phyloP scores from a whole-genome alignment of 2,797 vertebrate genomes.

The Euthynnus affinis region DNA sequence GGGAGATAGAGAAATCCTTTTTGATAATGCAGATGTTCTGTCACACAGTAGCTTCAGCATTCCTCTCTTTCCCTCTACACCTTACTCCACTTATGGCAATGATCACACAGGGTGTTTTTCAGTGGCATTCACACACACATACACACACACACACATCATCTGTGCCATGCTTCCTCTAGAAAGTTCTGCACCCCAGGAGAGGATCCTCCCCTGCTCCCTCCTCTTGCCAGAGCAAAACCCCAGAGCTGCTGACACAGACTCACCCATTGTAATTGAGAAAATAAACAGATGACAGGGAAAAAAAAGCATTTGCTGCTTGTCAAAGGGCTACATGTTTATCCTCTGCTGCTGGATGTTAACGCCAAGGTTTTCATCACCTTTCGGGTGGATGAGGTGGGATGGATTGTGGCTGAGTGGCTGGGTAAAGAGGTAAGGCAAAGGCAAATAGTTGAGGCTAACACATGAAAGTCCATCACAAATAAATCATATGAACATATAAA shows the following conservation, averaged over 20 bases:
- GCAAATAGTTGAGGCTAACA: constrained; percentile 19
- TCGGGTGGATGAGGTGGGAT: constrained; percentile 18
- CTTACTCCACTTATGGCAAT: neutral
- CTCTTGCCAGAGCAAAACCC: constrained; percentile 40
- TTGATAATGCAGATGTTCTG: constrained; percentile 12
- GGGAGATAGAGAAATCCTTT: neutral
- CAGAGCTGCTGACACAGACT: constrained; percentile 65
- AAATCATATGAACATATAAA: too few relatives aligned
- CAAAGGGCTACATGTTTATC: constrained; percentile 58
- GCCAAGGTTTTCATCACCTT: constrained; percentile 51
- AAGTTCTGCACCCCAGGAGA: constrained; percentile 43
- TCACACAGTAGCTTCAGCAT: neutral
- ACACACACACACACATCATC: too few relatives aligned
- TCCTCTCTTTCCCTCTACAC: neutral
- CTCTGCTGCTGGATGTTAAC: constrained; percentile 42
- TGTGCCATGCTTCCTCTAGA: constrained; percentile 21
- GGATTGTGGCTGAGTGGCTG: constrained; percentile 21
- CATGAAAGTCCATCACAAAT: constrained; percentile 19
- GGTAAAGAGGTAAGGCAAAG: constrained; percentile 11
- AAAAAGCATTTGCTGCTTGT: constrained; percentile 25
- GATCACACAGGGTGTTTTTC: neutral
- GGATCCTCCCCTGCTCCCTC: neutral
- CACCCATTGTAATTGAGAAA: constrained; percentile 63
- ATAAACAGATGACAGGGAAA: constrained; percentile 62
- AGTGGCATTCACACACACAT: neutral